A percentile compares a stretch with the other conserved stretches of the same genome.
Evolutionary conservation across 2,888 invertebrate genomes (phyloP).

Genomic region (Polylopha cassiicola): DNA sequence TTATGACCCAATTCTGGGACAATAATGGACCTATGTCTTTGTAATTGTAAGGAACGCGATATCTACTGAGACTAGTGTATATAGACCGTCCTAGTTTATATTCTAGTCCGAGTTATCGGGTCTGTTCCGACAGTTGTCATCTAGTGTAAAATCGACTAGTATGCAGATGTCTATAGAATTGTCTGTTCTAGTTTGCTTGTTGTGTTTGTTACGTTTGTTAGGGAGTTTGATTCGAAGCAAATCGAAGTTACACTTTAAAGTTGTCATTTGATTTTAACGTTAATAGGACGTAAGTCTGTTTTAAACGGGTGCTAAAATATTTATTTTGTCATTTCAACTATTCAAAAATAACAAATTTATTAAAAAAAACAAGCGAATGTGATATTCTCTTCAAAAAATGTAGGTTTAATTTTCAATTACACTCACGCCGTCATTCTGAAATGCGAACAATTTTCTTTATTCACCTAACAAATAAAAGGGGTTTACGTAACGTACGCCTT

Average conservation of each 20-base stretch:
- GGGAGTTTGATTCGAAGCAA: no score
- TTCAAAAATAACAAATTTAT: no score
- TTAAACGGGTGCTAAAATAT: no score
- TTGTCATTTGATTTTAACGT: no score
- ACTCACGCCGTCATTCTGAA: slow-evolving; percentile 38
- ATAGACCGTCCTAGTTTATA: background rate
- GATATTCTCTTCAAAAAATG: background rate
- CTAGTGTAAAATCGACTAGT: slow-evolving; percentile 24
- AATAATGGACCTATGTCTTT: slow-evolving; percentile 9
- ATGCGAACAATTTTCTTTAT: slow-evolving; percentile 52
- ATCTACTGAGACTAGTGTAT: no score
- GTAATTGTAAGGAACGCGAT: slow-evolving; percentile 1
- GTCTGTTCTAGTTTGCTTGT: slow-evolving; percentile 32
- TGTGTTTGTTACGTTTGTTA: no score
- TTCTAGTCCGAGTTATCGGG: slow-evolving; percentile 19
- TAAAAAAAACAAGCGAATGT: background rate
- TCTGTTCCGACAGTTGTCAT: slow-evolving; percentile 12
- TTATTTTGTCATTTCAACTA: no score
- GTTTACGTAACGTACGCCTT: slow-evolving; percentile 32
- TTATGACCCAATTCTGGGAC: slow-evolving; percentile 1
- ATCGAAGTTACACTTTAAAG: no score
- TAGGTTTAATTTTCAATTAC: slow-evolving; percentile 47
- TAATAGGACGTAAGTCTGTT: no score
- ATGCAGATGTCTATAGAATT: slow-evolving; percentile 31
- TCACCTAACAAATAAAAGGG: slow-evolving; percentile 42